phyloP scores from a whole-genome alignment of 1,140 invertebrate species.

The Parasteatoda tepidariorum region DNA sequence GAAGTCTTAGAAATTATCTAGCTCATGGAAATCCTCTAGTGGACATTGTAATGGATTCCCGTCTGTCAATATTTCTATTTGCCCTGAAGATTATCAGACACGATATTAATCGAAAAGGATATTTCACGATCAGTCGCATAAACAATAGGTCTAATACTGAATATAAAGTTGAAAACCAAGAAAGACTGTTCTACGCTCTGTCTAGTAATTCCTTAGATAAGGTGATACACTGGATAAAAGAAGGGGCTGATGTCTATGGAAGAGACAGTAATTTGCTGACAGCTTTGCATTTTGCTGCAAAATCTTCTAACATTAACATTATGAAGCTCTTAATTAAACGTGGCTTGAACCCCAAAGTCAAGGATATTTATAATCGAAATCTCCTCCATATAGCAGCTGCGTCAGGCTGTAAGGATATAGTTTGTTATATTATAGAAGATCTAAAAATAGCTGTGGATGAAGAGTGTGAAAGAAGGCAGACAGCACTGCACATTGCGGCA shows the following conservation, averaged over 20 bases:
- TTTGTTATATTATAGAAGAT: conserved; percentile 7
- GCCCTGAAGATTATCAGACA: conserved; percentile 12
- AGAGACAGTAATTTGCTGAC: conserved; percentile 18
- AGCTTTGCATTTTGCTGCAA: conserved; percentile 25
- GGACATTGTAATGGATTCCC: not conserved
- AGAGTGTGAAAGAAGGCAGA: not conserved
- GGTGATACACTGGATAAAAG: not conserved
- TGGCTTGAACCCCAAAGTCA: not conserved
- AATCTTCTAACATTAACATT: conserved; percentile 17
- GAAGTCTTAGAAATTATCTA: conserved; percentile 25
- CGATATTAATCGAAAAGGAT: not conserved
- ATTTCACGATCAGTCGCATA: conserved; percentile 1
- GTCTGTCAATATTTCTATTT: not conserved
- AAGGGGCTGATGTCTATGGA: conserved; percentile 32
- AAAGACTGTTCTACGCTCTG: conserved; percentile 17
- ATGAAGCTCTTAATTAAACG: not conserved
- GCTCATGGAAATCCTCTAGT: conserved; percentile 8
- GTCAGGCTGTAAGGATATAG: conserved; percentile 7
- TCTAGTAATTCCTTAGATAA: not conserved
- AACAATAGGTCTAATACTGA: not conserved
- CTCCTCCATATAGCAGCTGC: conserved; percentile 13
- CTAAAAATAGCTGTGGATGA: not conserved
- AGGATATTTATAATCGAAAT: not conserved
- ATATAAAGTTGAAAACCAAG: not conserved
- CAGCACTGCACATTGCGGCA: conserved; percentile 26